Evolutionary conservation across 2,113 vertebrate species (phyloP), one percentile per base, ranked within the genome.

Genomic region (Crotalus helleri): DNA sequence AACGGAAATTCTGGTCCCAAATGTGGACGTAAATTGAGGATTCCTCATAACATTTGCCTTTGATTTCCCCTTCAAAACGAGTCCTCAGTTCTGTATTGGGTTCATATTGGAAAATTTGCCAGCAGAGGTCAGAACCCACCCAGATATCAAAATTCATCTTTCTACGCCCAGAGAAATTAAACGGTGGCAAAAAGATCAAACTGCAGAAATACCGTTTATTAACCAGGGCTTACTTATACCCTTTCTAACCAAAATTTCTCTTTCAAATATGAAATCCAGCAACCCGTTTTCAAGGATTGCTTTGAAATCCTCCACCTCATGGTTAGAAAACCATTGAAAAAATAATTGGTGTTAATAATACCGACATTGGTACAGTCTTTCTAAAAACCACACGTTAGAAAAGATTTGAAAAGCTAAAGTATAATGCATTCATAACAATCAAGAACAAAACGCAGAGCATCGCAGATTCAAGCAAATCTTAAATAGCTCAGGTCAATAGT

Each of bases 91-190:
- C 51, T 85, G 55, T 12, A 4, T 17, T n/a, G 6, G 1, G 0
- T 2, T 81, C 58, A 13, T 10, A 0, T 4, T 54, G 0, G 0
- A 54, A 90, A 93, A 85, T 92, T 94, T 93, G 94, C 97, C 96
- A 89, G 46, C 96, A 97, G 96, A 93, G 96, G 97, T 97, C 96
- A 94, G 95, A 95, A 96, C 93, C 95, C 95, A 33, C 57, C 92
- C 39, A 94, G 90, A 58, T 1, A 93, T 23, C 2, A 89, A 94
- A 90, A 19, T 81, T 15, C 5, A 39, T 81, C 58, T 26, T 89
- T 81, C 89, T 85, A 0, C 1, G 8, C 26, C 26, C 86, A 17
- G 86, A n/a, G 49, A 87, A 54, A 87, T 89, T 46, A 54, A 44
- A 26, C 4, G 0, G 13, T 46, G 44, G 57, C 17, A 13, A 10